phyloP scores from a whole-genome alignment of 2,888 invertebrate genomes.

The Phlogophora meticulosa region DNA sequence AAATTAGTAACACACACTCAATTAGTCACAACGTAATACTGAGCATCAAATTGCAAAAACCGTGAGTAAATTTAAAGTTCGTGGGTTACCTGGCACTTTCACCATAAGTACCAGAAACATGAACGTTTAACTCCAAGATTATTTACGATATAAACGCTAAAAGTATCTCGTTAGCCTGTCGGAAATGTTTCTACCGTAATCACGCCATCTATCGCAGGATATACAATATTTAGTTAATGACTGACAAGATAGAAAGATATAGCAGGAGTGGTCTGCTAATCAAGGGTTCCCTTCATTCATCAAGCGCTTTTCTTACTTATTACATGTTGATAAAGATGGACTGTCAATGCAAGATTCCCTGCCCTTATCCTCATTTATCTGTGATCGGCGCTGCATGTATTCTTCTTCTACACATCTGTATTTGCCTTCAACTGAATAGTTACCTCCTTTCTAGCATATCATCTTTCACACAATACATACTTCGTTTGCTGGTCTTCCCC shows the following conservation, averaged over 20 bases:
- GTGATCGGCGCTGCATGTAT: too few species aligned
- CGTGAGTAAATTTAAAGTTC: too few species aligned
- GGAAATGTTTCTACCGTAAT: constrained; percentile 50
- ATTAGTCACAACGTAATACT: too few species aligned
- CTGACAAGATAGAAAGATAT: constrained; percentile 7
- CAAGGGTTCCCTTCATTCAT: constrained; percentile 22
- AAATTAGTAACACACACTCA: too few species aligned
- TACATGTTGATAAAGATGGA: not conserved
- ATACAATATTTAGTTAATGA: constrained; percentile 50
- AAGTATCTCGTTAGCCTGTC: constrained; percentile 49
- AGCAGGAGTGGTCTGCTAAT: constrained; percentile 24
- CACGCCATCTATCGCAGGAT: constrained; percentile 45
- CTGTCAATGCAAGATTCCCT: not conserved
- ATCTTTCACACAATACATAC: too few species aligned
- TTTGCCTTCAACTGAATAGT: too few species aligned
- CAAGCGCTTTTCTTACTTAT: constrained; percentile 15
- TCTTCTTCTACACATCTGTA: too few species aligned
- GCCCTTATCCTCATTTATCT: too few species aligned
- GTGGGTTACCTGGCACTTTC: too few species aligned
- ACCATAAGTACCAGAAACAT: constrained; percentile 22
- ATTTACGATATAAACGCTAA: constrained; percentile 49
- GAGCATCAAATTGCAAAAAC: too few species aligned
- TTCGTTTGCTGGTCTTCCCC: too few species aligned
- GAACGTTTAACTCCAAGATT: constrained; percentile 27
- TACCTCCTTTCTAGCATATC: too few species aligned